Percentiles rank a stretch among this genome's conserved stretches.
Evolutionary conservation across 1,140 invertebrate genomes (phyloP).

Genomic region (Oppia nitens): DNA sequence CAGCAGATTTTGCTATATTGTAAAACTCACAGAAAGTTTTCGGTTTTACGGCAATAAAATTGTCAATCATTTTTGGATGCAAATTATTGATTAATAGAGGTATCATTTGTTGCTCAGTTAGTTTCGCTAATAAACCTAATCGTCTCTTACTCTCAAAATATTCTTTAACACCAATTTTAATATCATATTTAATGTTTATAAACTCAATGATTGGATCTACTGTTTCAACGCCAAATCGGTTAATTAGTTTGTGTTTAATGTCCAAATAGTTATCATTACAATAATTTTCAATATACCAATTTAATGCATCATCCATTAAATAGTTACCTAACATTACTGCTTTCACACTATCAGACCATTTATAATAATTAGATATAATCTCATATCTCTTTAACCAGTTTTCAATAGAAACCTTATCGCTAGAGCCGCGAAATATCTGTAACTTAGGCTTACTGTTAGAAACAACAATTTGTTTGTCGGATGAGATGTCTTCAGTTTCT

Average conservation of each 20-base stretch:
- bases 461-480: too few relatives aligned
- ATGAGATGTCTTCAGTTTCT: too few relatives aligned
- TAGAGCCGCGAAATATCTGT: too few relatives aligned
- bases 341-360: background rate
- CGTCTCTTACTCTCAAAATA: background rate
- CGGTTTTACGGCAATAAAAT: background rate
- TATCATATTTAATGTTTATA: slow-evolving; percentile 4
- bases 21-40: background rate
- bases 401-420: background rate
- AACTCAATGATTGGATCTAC: slow-evolving; percentile 1
- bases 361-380: background rate
- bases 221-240: background rate
- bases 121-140: background rate
- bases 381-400: background rate
- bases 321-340: background rate
- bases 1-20: background rate
- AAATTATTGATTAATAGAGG: background rate
- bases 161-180: background rate
- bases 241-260: background rate
- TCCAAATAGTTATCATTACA: background rate
- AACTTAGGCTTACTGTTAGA: too few relatives aligned
- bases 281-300: background rate
- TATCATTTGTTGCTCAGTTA: background rate
- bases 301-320: background rate
- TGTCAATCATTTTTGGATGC: background rate